Percentiles rank a stretch among this genome's conserved stretches.
phyloP scores from a whole-genome alignment of 2,888 invertebrate genomes.

The Escarpia spicata region DNA sequence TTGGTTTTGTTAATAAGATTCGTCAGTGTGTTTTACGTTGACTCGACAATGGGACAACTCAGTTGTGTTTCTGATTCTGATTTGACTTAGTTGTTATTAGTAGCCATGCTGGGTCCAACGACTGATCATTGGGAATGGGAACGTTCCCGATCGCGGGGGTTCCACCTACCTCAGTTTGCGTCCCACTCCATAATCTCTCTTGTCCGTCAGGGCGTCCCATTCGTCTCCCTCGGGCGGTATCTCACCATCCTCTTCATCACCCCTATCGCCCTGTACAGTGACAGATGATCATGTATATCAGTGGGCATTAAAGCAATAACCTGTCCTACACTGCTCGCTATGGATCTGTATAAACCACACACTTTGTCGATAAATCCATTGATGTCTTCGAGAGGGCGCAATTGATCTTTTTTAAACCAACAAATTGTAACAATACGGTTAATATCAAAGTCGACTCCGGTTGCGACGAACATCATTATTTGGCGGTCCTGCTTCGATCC shows the following conservation, averaged over 20 bases:
- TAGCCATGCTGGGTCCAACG: background rate
- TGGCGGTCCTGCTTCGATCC: background rate
- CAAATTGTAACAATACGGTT: no score
- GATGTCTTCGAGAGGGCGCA: no score
- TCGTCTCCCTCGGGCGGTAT: constrained; percentile 22
- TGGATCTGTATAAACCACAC: no score
- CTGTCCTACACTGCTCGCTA: background rate
- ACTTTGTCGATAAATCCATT: no score
- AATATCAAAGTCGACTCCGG: background rate
- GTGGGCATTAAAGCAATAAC: background rate
- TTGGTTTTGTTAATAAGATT: no score
- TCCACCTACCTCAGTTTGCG: background rate
- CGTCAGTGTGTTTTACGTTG: no score
- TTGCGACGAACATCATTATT: background rate
- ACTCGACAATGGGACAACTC: no score
- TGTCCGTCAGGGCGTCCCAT: constrained; percentile 19
- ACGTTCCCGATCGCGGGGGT: background rate
- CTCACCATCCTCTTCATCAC: background rate
- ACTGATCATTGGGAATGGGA: background rate
- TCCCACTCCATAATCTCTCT: constrained; percentile 17
- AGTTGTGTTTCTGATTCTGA: no score
- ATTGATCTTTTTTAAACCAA: no score
- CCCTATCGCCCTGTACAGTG: background rate
- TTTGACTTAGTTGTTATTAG: background rate
- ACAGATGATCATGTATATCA: background rate